Conservation (phyloP, 2,888 invertebrate species). For the Melanchra persicariae region DNA sequence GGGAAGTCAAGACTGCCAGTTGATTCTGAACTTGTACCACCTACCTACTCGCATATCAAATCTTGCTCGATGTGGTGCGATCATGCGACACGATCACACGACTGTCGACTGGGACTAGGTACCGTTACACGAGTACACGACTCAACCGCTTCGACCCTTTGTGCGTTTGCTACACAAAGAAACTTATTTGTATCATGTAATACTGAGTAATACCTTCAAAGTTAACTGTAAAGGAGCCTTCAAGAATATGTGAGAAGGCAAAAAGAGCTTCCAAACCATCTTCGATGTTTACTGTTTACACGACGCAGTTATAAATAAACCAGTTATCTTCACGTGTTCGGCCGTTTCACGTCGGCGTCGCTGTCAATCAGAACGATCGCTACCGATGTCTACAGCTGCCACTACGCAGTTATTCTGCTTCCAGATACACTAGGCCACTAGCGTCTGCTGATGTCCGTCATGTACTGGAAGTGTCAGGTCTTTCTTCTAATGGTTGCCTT, state of each 20-base stretch:
- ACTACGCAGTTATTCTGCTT: neutral
- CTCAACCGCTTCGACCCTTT: neutral
- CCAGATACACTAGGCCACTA: neutral
- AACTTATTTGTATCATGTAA: no score
- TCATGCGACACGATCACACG: neutral
- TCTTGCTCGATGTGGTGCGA: no score
- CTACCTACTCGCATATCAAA: neutral
- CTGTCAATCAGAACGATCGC: slow-evolving; percentile 8
- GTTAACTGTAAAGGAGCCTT: neutral
- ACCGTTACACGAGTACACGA: neutral
- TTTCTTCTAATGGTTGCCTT: neutral
- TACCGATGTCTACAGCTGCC: neutral
- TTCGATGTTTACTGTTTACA: slow-evolving; percentile 24
- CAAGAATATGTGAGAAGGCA: neutral
- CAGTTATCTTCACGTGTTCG: slow-evolving; percentile 8
- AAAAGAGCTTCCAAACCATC: neutral
- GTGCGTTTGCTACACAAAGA: neutral
- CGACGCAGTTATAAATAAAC: slow-evolving; percentile 26
- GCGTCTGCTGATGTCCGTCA: neutral
- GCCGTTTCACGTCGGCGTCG: slow-evolving; percentile 5
- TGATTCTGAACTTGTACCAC: neutral
- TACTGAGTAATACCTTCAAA: neutral
- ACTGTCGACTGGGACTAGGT: neutral
- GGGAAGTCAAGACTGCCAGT: neutral
- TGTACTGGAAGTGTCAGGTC: neutral